Base-by-base conservation (phyloP, 2,113 vertebrate genomes). In the Coregonus clupeaformis region DNA sequence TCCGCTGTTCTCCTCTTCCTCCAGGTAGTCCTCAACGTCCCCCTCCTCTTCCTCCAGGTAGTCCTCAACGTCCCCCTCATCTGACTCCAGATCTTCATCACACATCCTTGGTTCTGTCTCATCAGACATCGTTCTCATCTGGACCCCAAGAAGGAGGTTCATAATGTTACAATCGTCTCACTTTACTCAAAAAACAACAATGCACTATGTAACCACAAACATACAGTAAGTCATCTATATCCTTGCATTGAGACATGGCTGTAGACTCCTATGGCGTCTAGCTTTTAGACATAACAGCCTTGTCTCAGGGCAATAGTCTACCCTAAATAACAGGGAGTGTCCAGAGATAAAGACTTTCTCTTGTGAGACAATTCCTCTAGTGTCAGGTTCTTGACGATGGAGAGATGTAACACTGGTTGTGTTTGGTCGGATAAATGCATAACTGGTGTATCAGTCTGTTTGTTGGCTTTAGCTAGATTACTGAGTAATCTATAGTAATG, bases 81-180 rank as follows among this genome's bases (percentile, higher is more conserved):
- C 92, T 3, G 91, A 91, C 42, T 91, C 91, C 9, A 91, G 91
- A 82, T 90, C 91, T 77, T 91, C 91, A n/a, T 92, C 89, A 12
- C 90, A 88, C 85, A 80, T 81, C 86, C 88, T 86, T 84, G 85
- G 89, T 74, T 93, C 90, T n/a, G 84, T 74, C 85, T 91, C 92
- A 1, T 92, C 92, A 13, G 93, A 92, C 93, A 94, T 94, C 36
- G 77, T 91, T 82, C 83, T 86, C 90, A 90, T 91, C 90, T 90
- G 85, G 9, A 64, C 47, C 30, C 11, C 59, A 42, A 68, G 66
- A 18, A 16, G 6, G 29, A 29, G 64, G 5, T 30, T 67, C 3
- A 60, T 52, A 52, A 52, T 52, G 49, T 52, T 52, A 52, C 16
- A 16, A 52, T 52, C 3, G 4, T 18, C 49, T 16, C 3, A 18